phyloP scores from a whole-genome alignment of 2,113 vertebrate genomes.

The Calyptommatus sinebrachiatus region DNA sequence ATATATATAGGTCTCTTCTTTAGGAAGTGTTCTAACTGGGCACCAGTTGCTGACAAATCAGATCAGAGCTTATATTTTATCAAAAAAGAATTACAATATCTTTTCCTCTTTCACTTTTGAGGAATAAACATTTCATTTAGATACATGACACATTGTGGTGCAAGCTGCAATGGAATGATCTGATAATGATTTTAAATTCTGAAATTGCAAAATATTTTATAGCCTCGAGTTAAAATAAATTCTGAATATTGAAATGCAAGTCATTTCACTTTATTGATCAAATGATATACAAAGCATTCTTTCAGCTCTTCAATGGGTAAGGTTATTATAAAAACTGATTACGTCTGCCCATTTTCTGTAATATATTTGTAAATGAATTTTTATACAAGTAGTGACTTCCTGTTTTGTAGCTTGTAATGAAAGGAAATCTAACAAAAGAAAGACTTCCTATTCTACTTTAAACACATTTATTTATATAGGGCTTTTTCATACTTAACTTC shows the following conservation, averaged over 20 bases:
- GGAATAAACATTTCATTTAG: conserved; percentile 55
- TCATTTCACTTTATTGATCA: conserved; percentile 57
- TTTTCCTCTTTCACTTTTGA: conserved; percentile 35
- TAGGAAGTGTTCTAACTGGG: not conserved
- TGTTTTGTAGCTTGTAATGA: conserved; percentile 39
- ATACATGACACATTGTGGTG: conserved; percentile 42
- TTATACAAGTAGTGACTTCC: conserved; percentile 44
- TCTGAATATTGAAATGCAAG: conserved; percentile 55
- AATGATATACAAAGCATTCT: conserved; percentile 48
- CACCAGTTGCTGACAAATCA: not conserved
- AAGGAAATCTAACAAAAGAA: conserved; percentile 26
- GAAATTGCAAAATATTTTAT: conserved; percentile 59
- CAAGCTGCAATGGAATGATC: conserved; percentile 53
- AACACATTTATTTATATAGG: not conserved
- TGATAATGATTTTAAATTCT: conserved; percentile 60
- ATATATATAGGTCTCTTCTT: too few species aligned
- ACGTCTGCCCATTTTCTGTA: conserved; percentile 53
- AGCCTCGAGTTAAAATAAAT: conserved; percentile 52
- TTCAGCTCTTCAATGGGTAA: conserved; percentile 53
- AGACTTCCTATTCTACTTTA: conserved; percentile 38
- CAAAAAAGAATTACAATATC: not conserved
- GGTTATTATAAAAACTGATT: conserved; percentile 63
- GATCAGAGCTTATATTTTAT: not conserved
- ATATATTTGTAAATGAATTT: conserved; percentile 39
- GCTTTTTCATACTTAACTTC: too few species aligned